Percentiles rank a stretch among this genome's conserved stretches.
phyloP scores from a whole-genome alignment of 1,140 invertebrate species.

The Bombus polaris region DNA sequence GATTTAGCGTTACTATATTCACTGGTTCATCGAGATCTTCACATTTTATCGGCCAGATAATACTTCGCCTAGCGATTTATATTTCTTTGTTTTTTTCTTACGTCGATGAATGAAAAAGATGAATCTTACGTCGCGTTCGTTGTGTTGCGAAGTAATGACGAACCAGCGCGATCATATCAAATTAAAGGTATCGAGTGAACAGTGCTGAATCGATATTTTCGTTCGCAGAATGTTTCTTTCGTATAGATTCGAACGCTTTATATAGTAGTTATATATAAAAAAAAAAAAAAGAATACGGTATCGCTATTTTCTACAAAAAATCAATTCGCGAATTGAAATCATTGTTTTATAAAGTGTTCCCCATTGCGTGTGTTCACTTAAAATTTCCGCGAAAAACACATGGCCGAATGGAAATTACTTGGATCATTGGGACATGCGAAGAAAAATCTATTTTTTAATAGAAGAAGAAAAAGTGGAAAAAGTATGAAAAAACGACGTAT shows the following conservation, averaged over 20 bases:
- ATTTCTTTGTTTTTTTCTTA: not conserved
- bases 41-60: conserved; percentile 39
- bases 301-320: not conserved
- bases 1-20: conserved; percentile 19
- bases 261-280: not conserved
- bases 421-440: not conserved
- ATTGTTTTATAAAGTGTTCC: not conserved
- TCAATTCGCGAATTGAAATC: not conserved
- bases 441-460: conserved; percentile 40
- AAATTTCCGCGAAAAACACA: not conserved
- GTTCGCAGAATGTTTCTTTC: not conserved
- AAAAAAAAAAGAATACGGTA: too few species aligned
- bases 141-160: not conserved
- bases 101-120: not conserved
- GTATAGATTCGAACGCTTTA: not conserved
- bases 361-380: conserved; percentile 6
- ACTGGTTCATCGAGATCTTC: conserved; percentile 27
- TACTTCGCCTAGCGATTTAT: conserved; percentile 12
- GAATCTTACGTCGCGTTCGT: conserved; percentile 8
- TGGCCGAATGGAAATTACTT: not conserved
- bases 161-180: conserved; percentile 66
- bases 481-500: too few species aligned
- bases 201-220: conserved; percentile 65
- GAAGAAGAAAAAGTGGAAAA: not conserved
- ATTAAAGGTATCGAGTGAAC: conserved; percentile 56